Evolutionary conservation across 2,888 invertebrate species (phyloP).

Genomic region (Agrochola macilenta): DNA sequence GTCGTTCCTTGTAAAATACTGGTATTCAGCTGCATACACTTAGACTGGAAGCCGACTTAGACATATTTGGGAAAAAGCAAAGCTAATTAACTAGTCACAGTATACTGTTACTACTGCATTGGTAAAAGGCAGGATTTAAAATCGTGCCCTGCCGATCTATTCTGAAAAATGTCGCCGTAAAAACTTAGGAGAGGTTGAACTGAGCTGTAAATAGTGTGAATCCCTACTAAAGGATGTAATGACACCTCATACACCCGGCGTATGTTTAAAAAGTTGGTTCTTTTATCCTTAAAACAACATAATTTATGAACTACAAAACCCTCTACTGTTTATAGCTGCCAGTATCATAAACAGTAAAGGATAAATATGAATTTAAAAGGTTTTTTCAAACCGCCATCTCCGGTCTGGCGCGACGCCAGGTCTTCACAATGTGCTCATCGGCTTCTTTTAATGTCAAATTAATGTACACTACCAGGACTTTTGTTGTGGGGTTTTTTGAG

Average conservation of each 20-base stretch:
- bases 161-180: no score
- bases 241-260: no score
- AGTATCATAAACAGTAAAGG: slow-evolving; percentile 43
- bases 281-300: neutral
- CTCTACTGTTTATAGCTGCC: slow-evolving; percentile 24
- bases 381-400: slow-evolving; percentile 59
- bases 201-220: no score
- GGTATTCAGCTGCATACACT: no score
- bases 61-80: no score
- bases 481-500: slow-evolving; percentile 15
- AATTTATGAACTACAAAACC: slow-evolving; percentile 29
- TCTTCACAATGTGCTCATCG: slow-evolving; percentile 53
- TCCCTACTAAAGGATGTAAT: no score
- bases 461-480: slow-evolving; percentile 39
- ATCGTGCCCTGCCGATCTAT: no score
- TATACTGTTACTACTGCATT: neutral
- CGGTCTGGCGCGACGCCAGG: slow-evolving; percentile 54
- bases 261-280: neutral
- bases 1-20: no score
- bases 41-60: no score
- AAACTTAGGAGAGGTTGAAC: no score
- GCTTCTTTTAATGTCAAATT: slow-evolving; percentile 53
- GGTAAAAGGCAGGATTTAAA: neutral
- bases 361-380: slow-evolving; percentile 64
- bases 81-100: neutral